Percentiles rank a stretch among this genome's conserved stretches.
These are phyloP conservation scores for Hippolais icterina DNA, from an alignment of 2,113 vertebrate species.

Conservation along the genomic window DNA sequence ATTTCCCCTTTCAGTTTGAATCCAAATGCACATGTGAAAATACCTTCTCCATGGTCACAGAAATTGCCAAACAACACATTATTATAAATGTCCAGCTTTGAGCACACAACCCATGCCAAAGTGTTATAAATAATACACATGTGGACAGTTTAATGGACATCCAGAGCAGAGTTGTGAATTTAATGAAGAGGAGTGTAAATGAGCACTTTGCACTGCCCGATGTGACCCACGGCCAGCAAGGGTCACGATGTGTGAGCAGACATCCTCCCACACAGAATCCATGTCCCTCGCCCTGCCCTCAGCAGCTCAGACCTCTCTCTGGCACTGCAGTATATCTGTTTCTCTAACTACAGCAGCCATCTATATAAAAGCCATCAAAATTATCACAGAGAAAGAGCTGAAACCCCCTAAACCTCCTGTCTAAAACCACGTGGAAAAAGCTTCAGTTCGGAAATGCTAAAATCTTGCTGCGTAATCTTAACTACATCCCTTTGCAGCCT, in stretches of 20 bases:
- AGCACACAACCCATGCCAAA: not conserved
- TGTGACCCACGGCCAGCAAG: not conserved
- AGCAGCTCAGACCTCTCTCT: not conserved
- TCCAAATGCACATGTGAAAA: not conserved
- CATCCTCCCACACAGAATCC: not conserved
- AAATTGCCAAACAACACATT: not conserved
- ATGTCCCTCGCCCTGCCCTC: not conserved
- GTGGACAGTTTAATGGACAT: not conserved
- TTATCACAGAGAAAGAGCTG: not conserved
- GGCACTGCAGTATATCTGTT: not conserved
- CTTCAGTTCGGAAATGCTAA: not conserved
- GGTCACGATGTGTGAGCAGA: not conserved
- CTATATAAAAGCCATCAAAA: not conserved
- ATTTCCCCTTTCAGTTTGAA: not conserved
- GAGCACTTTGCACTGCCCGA: not conserved
- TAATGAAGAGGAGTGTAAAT: not conserved
- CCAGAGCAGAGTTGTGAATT: not conserved
- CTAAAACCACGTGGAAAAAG: not conserved
- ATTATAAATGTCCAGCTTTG: not conserved
- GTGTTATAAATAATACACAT: not conserved
- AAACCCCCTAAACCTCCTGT: fast-evolving
- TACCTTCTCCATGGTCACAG: fast-evolving
- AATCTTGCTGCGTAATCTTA: not conserved
- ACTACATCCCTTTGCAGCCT: not conserved
- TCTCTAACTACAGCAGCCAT: not conserved